Percentiles rank a stretch among this genome's conserved stretches.
Conservation (phyloP, 2,888 invertebrate species). For the Zygogramma bicolorata region DNA sequence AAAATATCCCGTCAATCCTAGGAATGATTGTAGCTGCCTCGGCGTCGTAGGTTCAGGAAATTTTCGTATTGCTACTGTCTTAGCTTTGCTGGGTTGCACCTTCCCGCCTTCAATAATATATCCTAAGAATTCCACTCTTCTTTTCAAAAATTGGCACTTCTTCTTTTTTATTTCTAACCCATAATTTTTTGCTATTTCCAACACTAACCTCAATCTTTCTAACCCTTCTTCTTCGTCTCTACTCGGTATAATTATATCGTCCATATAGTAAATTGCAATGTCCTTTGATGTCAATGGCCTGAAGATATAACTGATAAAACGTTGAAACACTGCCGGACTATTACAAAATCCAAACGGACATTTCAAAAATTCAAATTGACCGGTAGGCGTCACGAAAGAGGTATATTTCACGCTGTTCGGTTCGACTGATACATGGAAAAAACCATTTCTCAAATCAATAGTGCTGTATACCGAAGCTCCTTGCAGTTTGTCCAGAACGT, state of each 20-base stretch:
- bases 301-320: constrained; percentile 25
- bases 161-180: constrained; percentile 56
- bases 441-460: constrained; percentile 58
- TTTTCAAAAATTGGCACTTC: constrained; percentile 59
- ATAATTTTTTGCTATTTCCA: too few relatives aligned
- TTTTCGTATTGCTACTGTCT: constrained; percentile 53
- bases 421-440: constrained; percentile 59
- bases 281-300: constrained; percentile 13
- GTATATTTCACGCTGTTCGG: constrained; percentile 54
- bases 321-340: constrained; percentile 27
- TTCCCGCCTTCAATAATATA: constrained; percentile 52
- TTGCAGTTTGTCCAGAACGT: too few relatives aligned
- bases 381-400: constrained; percentile 60
- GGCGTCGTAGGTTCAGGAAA: constrained; percentile 48
- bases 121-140: constrained; percentile 46
- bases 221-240: constrained; percentile 38
- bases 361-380: constrained; percentile 61
- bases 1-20: constrained; percentile 58
- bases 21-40: constrained; percentile 55
- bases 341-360: constrained; percentile 62
- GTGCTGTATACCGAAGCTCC: too few relatives aligned
- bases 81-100: constrained; percentile 50
- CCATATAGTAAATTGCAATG: constrained; percentile 26
- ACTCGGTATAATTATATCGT: constrained; percentile 38
- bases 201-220: constrained; percentile 47